Base-by-base conservation (phyloP, 1,140 invertebrate species). In the Zaprionus davidi region DNA sequence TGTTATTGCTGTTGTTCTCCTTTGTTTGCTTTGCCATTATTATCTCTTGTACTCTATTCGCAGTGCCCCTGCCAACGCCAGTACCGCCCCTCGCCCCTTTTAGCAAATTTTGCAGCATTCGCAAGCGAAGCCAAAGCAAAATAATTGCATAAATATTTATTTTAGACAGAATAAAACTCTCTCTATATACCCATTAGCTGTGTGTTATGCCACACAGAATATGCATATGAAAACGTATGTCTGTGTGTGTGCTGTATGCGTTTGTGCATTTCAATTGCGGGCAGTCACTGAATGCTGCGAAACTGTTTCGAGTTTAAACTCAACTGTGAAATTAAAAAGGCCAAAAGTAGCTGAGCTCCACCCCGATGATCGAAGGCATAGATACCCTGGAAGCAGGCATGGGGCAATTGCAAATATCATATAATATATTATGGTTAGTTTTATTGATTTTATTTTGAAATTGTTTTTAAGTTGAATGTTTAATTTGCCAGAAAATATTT, bases 321-420 rank as follows among this genome's bases (percentile, higher is more conserved):
- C 55, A 79, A 76, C 84, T 87, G 83, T 87, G 81, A 88, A 87
- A 88, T 88, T 86, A 86, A 86, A 88, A 83, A 87, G 76, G 67
- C 59, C 41, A 49, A 67, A 78, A 84, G 65, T 83, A 58, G 51
- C 62, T 28, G 7, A 46, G 49, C 12, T 57, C 1, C 6, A 59
- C 2, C 2, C 2, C 3, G 17, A 6, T 1, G 24, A 26, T 38
- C 11, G 22, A 34, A 28, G 15, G 11, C 3, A 3, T 12, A 44
- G 60, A 76, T 75, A 75, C 24, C 46, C n/a, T 49, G 9, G 11
- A 26, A 28, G n/a, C 41, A 6, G n/a, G 31, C 7, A 31, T 31
- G 9, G 31, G 3, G 3, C 7, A 31, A 31, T 31, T 28, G 6
- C 1, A 28, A 28, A 28, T 28, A 9, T 28, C 28, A 28, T 28